These are phyloP conservation scores for Drosophila monieri DNA, from an alignment of 2,888 invertebrate species.

Conservation along the genomic window DNA sequence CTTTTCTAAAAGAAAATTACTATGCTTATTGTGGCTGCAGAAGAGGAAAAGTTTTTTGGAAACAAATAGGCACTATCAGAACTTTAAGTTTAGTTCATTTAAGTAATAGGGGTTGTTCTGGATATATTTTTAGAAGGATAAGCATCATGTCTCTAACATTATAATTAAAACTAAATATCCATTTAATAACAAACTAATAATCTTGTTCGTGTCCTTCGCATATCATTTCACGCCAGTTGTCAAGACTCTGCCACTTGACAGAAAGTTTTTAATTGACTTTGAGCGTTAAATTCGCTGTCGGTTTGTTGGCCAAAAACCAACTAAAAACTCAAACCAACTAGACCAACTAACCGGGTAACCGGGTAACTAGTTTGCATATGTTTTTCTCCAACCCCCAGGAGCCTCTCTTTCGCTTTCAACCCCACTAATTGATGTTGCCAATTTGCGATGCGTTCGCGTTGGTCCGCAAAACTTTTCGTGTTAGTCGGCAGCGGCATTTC, in stretches of 20 bases:
- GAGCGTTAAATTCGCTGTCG: constrained; percentile 45
- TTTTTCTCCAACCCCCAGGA: constrained; percentile 6
- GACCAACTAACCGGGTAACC: constrained; percentile 31
- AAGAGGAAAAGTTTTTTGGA: background rate
- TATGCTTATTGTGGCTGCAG: background rate
- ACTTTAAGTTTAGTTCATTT: too few relatives aligned
- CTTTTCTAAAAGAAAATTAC: constrained; percentile 3
- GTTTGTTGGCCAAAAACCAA: constrained; percentile 1
- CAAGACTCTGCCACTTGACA: constrained; percentile 56
- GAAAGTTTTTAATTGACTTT: constrained; percentile 76
- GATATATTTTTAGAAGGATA: too few relatives aligned
- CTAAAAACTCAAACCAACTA: constrained; percentile 29
- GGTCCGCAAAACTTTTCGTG: constrained; percentile 55
- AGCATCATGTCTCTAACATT: too few relatives aligned
- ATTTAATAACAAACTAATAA: background rate
- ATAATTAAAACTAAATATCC: too few relatives aligned
- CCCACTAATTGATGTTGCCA: constrained; percentile 58
- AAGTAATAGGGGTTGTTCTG: too few relatives aligned
- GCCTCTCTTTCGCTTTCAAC: constrained; percentile 3
- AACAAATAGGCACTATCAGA: background rate
- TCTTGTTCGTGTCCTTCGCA: background rate
- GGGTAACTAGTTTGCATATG: constrained; percentile 59
- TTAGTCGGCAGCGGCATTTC: constrained; percentile 60
- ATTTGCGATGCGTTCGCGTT: constrained; percentile 45
- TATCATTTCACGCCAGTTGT: constrained; percentile 13